These are phyloP conservation scores for Trichonephila clavata DNA, from an alignment of 1,140 invertebrate species.

Conservation along the genomic window DNA sequence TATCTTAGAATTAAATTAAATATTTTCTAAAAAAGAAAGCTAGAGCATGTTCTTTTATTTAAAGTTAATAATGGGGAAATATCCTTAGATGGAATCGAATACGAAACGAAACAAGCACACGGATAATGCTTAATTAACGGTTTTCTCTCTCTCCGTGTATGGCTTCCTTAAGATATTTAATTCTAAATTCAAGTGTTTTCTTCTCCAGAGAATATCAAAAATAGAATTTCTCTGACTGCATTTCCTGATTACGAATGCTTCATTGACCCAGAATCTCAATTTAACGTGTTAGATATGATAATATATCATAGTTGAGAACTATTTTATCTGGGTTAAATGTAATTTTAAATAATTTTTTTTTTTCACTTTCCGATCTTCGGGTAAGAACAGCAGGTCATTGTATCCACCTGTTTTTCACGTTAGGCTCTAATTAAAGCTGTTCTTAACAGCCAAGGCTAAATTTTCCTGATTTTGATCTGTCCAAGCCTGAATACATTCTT, in stretches of 20 bases:
- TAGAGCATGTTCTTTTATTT: too few relatives aligned
- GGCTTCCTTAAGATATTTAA: too few relatives aligned
- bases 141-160: too few relatives aligned
- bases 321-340: background rate
- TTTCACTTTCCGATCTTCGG: background rate
- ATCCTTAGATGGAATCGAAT: too few relatives aligned
- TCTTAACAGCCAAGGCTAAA: background rate
- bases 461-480: background rate
- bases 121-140: too few relatives aligned
- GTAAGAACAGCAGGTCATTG: background rate
- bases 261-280: background rate
- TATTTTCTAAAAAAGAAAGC: too few relatives aligned
- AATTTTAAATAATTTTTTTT: background rate
- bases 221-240: too few relatives aligned
- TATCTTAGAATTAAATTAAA: too few relatives aligned
- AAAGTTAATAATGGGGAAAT: too few relatives aligned
- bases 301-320: background rate
- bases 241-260: background rate
- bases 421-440: background rate
- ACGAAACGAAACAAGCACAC: too few relatives aligned
- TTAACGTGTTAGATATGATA: slow-evolving; percentile 4
- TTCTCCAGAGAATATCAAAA: too few relatives aligned
- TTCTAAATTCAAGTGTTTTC: too few relatives aligned
- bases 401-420: background rate
- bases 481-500: background rate